phyloP scores from a whole-genome alignment of 2,113 vertebrate species.

The Reinhardtius hippoglossoides region DNA sequence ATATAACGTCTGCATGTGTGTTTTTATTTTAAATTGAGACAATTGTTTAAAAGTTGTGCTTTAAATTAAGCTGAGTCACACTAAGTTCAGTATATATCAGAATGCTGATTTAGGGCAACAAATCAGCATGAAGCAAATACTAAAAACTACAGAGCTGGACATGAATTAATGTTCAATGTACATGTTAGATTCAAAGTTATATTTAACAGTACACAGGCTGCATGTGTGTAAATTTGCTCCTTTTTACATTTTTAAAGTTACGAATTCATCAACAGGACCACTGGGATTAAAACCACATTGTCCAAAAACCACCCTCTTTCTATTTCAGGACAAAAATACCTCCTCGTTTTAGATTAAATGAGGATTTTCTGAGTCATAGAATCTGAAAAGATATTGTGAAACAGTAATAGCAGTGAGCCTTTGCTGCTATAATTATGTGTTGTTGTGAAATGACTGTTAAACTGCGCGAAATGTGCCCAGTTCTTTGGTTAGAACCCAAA shows the following conservation, averaged over 20 bases:
- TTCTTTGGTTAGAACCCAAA: conserved; percentile 36
- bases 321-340: background rate
- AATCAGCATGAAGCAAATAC: background rate
- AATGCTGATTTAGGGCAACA: background rate
- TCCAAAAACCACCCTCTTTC: background rate
- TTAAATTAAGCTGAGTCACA: conserved; percentile 25
- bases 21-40: conserved; percentile 20
- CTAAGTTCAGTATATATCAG: conserved; percentile 2
- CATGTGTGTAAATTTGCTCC: background rate
- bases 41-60: background rate
- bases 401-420: background rate
- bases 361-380: background rate
- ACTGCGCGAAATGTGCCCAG: conserved; percentile 15
- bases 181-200: background rate
- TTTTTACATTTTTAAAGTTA: background rate
- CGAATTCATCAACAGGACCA: background rate
- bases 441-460: conserved; percentile 16
- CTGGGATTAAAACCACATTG: background rate
- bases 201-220: too few species aligned
- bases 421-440: conserved; percentile 6
- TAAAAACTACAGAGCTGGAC: background rate
- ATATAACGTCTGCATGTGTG: conserved; percentile 31
- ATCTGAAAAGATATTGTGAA: background rate
- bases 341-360: background rate
- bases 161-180: background rate